Conservation (phyloP, 2,888 invertebrate species). For the Cryptocephalus moraei region DNA sequence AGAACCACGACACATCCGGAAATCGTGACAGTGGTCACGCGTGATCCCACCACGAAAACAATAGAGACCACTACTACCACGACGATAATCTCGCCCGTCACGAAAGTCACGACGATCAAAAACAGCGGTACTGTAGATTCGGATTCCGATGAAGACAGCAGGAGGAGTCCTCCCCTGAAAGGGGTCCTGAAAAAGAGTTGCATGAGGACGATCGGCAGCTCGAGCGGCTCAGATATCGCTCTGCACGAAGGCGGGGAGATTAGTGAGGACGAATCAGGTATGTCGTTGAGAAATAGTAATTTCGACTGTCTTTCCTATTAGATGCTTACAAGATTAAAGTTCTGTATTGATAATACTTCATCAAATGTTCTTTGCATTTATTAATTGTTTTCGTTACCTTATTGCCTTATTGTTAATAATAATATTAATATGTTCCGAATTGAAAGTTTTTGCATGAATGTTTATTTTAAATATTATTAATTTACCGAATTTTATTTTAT, state of each 20-base stretch:
- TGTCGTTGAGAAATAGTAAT: conserved; percentile 5
- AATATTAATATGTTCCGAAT: no score
- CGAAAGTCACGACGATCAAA: conserved; percentile 21
- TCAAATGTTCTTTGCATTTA: no score
- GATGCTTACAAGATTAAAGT: no score
- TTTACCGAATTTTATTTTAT: neutral
- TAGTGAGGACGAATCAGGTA: conserved; percentile 55
- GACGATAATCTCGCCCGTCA: conserved; percentile 23
- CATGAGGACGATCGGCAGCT: conserved; percentile 46
- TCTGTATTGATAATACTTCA: no score
- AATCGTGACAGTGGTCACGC: conserved; percentile 17
- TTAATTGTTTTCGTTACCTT: no score
- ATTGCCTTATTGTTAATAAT: no score
- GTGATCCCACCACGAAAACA: conserved; percentile 19
- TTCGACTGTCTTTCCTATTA: no score
- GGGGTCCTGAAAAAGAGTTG: conserved; percentile 33
- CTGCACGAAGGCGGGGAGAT: conserved; percentile 52
- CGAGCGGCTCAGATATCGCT: conserved; percentile 54
- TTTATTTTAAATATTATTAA: conserved; percentile 2
- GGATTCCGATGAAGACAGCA: conserved; percentile 37
- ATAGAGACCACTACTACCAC: conserved; percentile 19
- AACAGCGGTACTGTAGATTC: conserved; percentile 35
- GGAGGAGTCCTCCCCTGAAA: conserved; percentile 32
- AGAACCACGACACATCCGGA: conserved; percentile 31
- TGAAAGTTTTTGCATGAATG: neutral